These are phyloP conservation scores for Cantharis lateralis DNA, from an alignment of 2,888 invertebrate genomes.

Conservation along the genomic window DNA sequence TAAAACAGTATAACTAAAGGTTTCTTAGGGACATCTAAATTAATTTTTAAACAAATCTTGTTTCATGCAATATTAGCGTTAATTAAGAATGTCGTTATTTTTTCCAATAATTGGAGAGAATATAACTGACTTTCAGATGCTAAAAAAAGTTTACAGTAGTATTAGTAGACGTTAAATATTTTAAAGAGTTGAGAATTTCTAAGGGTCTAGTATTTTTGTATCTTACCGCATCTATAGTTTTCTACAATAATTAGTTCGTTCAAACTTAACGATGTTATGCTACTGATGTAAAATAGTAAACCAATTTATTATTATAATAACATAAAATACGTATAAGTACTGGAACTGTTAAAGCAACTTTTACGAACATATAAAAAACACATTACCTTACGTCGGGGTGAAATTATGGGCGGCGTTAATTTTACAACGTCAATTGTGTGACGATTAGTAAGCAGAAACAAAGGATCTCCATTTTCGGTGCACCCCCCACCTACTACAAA, in stretches of 20 bases:
- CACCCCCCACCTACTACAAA: constrained; percentile 56
- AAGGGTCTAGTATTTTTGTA: not conserved
- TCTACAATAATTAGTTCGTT: not conserved
- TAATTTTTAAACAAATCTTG: not conserved
- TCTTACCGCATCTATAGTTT: not conserved
- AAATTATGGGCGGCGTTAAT: constrained; percentile 54
- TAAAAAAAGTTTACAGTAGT: not conserved
- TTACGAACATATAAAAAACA: not conserved
- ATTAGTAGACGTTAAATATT: not conserved
- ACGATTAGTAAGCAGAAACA: constrained; percentile 55
- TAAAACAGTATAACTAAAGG: not conserved
- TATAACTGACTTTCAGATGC: not conserved
- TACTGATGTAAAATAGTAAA: not conserved
- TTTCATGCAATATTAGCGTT: not conserved
- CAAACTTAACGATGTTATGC: not conserved
- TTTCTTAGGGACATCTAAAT: not conserved
- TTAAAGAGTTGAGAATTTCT: not conserved
- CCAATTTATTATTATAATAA: not conserved
- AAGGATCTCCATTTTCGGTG: constrained; percentile 55
- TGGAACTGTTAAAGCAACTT: not conserved
- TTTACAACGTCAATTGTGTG: constrained; percentile 56
- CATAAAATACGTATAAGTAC: not conserved
- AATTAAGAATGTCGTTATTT: not conserved
- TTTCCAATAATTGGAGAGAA: not conserved
- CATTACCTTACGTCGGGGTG: constrained; percentile 53